These are phyloP conservation scores for Penaeus chinensis DNA, from an alignment of 1,140 invertebrate species.

Conservation along the genomic window DNA sequence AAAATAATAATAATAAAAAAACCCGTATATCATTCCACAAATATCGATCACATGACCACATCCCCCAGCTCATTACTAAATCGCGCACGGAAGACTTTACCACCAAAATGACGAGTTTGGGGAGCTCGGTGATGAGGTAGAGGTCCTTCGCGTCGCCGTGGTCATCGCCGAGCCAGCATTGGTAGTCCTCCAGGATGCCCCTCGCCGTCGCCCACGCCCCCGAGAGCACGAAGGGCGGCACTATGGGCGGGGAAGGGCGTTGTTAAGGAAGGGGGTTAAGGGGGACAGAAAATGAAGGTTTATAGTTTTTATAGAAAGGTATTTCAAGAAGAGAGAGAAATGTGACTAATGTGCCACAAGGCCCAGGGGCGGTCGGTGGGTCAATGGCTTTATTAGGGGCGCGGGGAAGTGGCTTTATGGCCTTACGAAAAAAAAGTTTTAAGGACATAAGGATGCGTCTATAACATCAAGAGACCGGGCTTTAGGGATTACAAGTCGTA, in stretches of 20 bases:
- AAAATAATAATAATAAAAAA: not conserved
- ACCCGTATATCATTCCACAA: not conserved
- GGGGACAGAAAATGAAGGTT: not conserved
- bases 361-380: too few relatives aligned
- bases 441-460: too few relatives aligned
- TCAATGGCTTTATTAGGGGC: too few relatives aligned
- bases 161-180: slow-evolving; percentile 68
- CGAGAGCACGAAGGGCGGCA: slow-evolving; percentile 19
- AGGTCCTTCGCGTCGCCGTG: slow-evolving; percentile 67
- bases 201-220: slow-evolving; percentile 27
- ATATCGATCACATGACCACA: not conserved
- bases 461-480: too few relatives aligned
- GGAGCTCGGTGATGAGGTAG: slow-evolving; percentile 72
- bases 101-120: slow-evolving; percentile 70
- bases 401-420: too few relatives aligned
- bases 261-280: not conserved
- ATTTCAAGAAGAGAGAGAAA: too few relatives aligned
- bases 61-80: too few relatives aligned
- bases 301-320: too few relatives aligned
- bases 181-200: slow-evolving; percentile 41
- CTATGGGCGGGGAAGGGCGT: not conserved
- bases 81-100: slow-evolving; percentile 29
- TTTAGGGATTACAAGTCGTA: too few relatives aligned
- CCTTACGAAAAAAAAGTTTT: too few relatives aligned
- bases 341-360: too few relatives aligned